phyloP scores from a whole-genome alignment of 2,888 invertebrate genomes.

The Drepana falcataria region DNA sequence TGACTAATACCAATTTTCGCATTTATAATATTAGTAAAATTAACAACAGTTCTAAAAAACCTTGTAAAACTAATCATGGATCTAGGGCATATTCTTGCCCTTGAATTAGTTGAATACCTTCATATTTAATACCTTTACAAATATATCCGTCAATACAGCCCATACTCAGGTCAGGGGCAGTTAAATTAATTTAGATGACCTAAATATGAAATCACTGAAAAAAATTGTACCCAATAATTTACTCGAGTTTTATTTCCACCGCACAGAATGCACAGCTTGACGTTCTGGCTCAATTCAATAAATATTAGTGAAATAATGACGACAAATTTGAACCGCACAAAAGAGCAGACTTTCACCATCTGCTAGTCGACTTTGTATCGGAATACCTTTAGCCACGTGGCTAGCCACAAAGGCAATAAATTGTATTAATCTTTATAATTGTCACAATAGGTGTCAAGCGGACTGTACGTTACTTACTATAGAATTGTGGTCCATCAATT shows the following conservation, averaged over 20 bases:
- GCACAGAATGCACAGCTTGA: neutral
- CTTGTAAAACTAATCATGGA: too few relatives aligned
- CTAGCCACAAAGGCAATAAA: slow-evolving; percentile 47
- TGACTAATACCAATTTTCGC: too few relatives aligned
- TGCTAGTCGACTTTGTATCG: slow-evolving; percentile 37
- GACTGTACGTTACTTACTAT: slow-evolving; percentile 44
- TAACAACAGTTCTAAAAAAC: too few relatives aligned
- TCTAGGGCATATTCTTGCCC: too few relatives aligned
- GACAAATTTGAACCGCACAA: slow-evolving; percentile 44
- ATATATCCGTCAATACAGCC: too few relatives aligned
- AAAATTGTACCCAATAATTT: too few relatives aligned
- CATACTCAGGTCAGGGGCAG: too few relatives aligned
- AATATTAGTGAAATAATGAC: slow-evolving; percentile 17
- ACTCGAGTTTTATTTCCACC: neutral
- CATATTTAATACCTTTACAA: too few relatives aligned
- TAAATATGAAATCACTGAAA: too few relatives aligned
- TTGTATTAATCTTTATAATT: slow-evolving; percentile 53
- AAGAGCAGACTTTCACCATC: slow-evolving; percentile 52
- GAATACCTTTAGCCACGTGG: slow-evolving; percentile 58
- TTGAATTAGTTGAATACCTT: too few relatives aligned
- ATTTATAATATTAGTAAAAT: too few relatives aligned
- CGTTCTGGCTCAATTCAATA: neutral
- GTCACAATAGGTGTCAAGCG: slow-evolving; percentile 62
- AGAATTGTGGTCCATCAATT: slow-evolving; percentile 45
- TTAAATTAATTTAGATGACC: too few relatives aligned